Evolutionary conservation across 2,797 vertebrate species (phyloP), one percentile per base, ranked within the genome.

Genomic region (Atherinosoma microstoma): DNA sequence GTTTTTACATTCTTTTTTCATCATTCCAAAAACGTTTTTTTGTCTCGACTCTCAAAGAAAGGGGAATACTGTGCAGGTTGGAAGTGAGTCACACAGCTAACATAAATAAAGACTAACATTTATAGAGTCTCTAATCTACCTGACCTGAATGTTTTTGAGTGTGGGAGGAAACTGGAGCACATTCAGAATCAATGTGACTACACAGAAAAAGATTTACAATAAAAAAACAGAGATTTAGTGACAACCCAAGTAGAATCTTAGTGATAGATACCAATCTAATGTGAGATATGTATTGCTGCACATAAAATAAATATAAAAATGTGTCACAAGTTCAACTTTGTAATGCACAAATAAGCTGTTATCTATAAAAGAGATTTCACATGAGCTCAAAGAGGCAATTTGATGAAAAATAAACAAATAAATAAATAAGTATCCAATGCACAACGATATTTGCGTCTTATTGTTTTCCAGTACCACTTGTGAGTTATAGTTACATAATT

Each of bases 71-170:
- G 67, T 38, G 72, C 72, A 75, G 68, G 83, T 79, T 11, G 42
- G 45, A 64, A 72, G 67, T 76, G 78, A 83, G 72, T 76, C 83
- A 79, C 58, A 64, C 22, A 82, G 68, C 60, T 73, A 71, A 69
- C 69, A 74, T 57, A 64, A 64, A 76, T 80, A 82, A 73, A 76
- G 56, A 79, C 68, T 87, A 85, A 81, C 81, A 87, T 87, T 85
- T 84, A 86, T 82, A 86, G 73, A 66, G 64, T 53, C 76, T 84
- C 70, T 83, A 83, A 82, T 87, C 78, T 87, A 82, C 70, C 82
- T 83, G 82, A 89, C 80, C 80, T 78, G 79, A 74, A 88, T 90
- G 82, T 78, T 88, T 84, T 75, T 82, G 63, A 78, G 78, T 71
- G 84, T 86, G 70, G 78, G 79, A 82, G 83, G 78, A 85, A 87